Base-by-base conservation (phyloP, 2,888 invertebrate species). In the Boloria euphrosyne region DNA sequence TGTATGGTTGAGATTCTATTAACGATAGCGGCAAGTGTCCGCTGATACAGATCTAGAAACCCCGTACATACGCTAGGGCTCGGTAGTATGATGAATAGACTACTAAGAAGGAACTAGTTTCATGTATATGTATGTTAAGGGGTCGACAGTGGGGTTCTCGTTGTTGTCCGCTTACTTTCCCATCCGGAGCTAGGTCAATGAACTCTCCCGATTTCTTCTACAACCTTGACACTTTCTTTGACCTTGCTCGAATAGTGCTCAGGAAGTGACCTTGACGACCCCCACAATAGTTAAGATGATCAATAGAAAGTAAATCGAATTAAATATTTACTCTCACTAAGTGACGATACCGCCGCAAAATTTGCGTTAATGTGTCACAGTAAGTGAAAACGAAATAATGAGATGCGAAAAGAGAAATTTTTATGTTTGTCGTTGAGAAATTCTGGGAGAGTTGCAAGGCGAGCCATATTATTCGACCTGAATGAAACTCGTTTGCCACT, bases 201-300 rank as follows among this genome's bases (percentile, higher is more conserved):
- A 90, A 85, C 91, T 81, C 85, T 76, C 75, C 84, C 83, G 90
- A 90, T 90, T 91, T 89, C 92, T 88, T 89, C 85, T 83, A 82
- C 83, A 92, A 79, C 92, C 92, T 92, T 92, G 92, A 92, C 90
- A 91, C 90, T 90, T 91, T 91, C 90, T 90, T 82, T 89, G 84
- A 87, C 90, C 91, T 90, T 91, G 88, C 81, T 76, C 68, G 72
- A 69, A 66, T 74, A 74, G 74, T 75, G 65, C 76, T 81, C 80
- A 78, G 81, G 77, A 80, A 73, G 63, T 78, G 87, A 86, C 90
- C 91, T 91, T 90, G 87, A 83, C 78, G 74, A 78, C 80, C 78
- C 75, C 73, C 69, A 70, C 66, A 73, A 61, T 70, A 66, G 78
- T 76, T 49, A 53, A 75, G 70, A 80, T 73, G 74, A 78, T 68